A percentile compares a stretch with the other conserved stretches of the same genome.
These are phyloP conservation scores for Grammomys dolichurus DNA, from an alignment of 2,113 vertebrate species.

Conservation along the genomic window DNA sequence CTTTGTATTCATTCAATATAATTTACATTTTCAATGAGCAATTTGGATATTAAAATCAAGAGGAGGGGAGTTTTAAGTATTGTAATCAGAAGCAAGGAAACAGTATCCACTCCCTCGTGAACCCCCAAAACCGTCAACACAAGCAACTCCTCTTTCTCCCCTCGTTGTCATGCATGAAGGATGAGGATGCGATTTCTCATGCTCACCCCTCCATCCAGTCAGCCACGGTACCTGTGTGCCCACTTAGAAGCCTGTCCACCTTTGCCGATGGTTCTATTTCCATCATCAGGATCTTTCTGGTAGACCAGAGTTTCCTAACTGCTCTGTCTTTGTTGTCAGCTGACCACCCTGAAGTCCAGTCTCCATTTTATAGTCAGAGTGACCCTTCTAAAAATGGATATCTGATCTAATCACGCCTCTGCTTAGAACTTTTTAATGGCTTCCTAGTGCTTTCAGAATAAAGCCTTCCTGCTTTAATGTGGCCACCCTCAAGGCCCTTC, in stretches of 20 bases:
- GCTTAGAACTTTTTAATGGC: slow-evolving; percentile 59
- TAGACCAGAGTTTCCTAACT: not conserved
- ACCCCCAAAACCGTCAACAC: not conserved
- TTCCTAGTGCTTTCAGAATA: slow-evolving; percentile 56
- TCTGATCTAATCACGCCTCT: slow-evolving; percentile 56
- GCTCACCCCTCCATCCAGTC: not conserved
- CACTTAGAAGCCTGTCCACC: not conserved
- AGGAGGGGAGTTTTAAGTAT: not conserved
- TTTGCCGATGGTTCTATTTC: not conserved
- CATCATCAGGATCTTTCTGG: not conserved
- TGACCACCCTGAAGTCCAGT: slow-evolving; percentile 42
- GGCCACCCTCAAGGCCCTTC: slow-evolving; percentile 30
- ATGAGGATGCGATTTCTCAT: not conserved
- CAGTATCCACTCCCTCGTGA: not conserved
- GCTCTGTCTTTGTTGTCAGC: not conserved
- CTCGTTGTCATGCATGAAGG: not conserved
- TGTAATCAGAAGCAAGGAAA: slow-evolving; percentile 32
- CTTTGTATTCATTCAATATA: not conserved
- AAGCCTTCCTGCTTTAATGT: slow-evolving; percentile 54
- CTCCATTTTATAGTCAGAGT: slow-evolving; percentile 36
- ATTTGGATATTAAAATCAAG: slow-evolving; percentile 7
- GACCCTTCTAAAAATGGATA: slow-evolving; percentile 60
- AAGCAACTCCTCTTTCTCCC: too few relatives aligned
- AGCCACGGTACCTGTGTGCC: not conserved
- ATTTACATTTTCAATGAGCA: slow-evolving; percentile 22